Evolutionary conservation across 2,113 vertebrate species (phyloP), one percentile per base, ranked within the genome.

Genomic region (Psilopogon haemacephalus): DNA sequence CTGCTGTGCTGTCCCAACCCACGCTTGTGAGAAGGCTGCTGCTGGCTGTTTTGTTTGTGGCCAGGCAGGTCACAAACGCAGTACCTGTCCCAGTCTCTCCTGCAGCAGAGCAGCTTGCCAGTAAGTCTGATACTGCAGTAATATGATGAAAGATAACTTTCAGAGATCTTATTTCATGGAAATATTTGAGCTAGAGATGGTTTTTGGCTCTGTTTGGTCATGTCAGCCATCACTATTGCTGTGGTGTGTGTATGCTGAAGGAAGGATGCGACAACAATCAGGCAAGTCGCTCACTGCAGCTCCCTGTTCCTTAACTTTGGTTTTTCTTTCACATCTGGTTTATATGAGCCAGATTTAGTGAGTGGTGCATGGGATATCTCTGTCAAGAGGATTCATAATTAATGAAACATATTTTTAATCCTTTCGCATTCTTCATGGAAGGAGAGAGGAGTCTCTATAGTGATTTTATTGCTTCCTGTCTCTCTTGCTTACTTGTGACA

Each of bases 11-110:
- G 98, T 99, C 27, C 97, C 97, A 0, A 97, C 96, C 77, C 99
- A 99, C 85, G 83, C 97, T 0, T 99, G 99, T 79, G 94, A 96
- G 8, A 85, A 42, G 18, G 46, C 56, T 7, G 44, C 52, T 2
- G 24, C 81, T 26, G 98, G 98, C 93, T 99, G 99, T 90, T 99
- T 98, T 42, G 92, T 95, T 50, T 99, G 99, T 65, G 98, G 98
- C 65, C 97, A 96, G 87, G 77, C 91, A 63, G 96, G 95, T 69
- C 99, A 99, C 97, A 99, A 99, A 78, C 98, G 97, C 64, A 98
- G 95, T 50, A 52, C 87, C 69, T 99, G 99, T 83, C 98, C 98
- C 21, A 90, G 91, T n/a, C 82, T 94, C 9, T 67, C 81, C 46
- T 15, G 8, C 24, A 9, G 55, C 35, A 71, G 48, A 64, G 44